Conservation (phyloP, 1,140 invertebrate genomes). For the Eurosta solidaginis region DNA sequence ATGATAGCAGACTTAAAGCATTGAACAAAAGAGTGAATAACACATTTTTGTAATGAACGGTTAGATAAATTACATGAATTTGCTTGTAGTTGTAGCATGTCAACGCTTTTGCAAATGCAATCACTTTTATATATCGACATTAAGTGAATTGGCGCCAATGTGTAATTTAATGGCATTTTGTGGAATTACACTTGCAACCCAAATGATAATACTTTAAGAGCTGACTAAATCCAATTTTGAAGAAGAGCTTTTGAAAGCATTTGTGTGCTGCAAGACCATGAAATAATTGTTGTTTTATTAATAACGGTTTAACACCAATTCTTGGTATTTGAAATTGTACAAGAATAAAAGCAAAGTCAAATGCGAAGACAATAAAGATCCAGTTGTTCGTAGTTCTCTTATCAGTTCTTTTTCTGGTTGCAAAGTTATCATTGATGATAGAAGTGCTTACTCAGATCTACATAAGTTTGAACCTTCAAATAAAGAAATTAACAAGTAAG, state of each 20-base stretch:
- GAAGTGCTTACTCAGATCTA: too few relatives aligned
- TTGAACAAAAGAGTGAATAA: neutral
- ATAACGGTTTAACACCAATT: neutral
- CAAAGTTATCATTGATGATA: too few relatives aligned
- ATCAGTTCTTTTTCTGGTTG: too few relatives aligned
- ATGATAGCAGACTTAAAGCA: neutral
- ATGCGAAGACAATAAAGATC: too few relatives aligned
- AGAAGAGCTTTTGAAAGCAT: neutral
- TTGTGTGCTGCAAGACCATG: neutral
- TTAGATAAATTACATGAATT: neutral
- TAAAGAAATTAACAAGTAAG: too few relatives aligned
- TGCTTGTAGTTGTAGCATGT: neutral
- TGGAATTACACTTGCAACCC: neutral
- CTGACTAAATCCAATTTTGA: neutral
- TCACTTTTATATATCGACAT: neutral
- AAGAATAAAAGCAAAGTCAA: too few relatives aligned
- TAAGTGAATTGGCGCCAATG: neutral
- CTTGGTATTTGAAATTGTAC: too few relatives aligned
- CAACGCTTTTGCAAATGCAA: neutral
- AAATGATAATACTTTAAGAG: neutral
- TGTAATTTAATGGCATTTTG: conserved; percentile 1
- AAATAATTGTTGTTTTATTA: neutral
- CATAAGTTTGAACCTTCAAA: too few relatives aligned
- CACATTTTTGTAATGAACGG: neutral
- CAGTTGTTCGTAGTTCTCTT: too few relatives aligned